Conservation (phyloP, 1,140 invertebrate species). For the Schlechtendalia chinensis region DNA sequence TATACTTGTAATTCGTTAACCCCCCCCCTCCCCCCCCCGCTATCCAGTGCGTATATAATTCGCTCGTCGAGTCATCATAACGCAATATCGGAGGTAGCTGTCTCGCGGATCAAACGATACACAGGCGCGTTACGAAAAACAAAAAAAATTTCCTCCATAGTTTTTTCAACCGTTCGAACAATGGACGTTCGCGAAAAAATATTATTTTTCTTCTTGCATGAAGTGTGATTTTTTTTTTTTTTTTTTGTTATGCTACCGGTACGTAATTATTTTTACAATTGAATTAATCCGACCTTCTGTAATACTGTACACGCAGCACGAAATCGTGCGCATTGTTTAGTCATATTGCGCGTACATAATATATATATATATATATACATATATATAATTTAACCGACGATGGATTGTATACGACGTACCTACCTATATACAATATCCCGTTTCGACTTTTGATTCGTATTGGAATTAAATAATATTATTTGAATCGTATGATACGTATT, state of each 20-base stretch:
- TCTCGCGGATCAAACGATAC: neutral
- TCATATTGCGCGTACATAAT: neutral
- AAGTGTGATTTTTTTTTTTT: neutral
- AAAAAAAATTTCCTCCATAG: too few relatives aligned
- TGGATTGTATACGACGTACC: neutral
- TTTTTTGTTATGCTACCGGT: neutral
- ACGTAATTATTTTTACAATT: conserved; percentile 40
- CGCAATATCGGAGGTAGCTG: neutral
- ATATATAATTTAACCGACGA: neutral
- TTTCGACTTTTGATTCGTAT: too few relatives aligned
- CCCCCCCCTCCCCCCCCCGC: too few relatives aligned
- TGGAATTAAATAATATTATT: too few relatives aligned
- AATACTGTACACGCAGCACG: conserved; percentile 12
- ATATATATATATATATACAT: neutral
- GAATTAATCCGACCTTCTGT: conserved; percentile 35
- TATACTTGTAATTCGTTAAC: too few relatives aligned
- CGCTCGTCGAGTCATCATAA: neutral
- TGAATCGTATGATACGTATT: neutral
- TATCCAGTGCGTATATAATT: too few relatives aligned
- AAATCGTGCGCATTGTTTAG: conserved; percentile 25
- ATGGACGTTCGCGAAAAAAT: neutral
- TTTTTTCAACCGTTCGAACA: neutral
- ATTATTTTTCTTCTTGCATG: conserved; percentile 4
- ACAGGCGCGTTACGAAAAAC: too few relatives aligned
- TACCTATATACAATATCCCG: neutral